Conservation (phyloP, 2,113 vertebrate genomes). For the Hyaena hyaena region DNA sequence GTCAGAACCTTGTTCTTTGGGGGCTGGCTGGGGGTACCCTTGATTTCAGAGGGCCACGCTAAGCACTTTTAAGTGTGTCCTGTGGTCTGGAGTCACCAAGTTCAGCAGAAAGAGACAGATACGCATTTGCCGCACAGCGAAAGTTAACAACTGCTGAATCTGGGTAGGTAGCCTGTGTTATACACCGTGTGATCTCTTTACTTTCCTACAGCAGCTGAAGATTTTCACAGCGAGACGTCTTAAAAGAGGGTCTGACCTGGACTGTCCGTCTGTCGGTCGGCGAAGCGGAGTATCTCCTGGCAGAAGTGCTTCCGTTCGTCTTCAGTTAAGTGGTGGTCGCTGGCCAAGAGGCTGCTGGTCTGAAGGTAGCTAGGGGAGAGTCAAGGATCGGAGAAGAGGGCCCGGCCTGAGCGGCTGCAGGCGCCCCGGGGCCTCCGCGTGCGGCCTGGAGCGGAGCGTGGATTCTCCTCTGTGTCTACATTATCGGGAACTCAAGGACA, state of each 20-base stretch:
- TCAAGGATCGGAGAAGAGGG: conserved; percentile 84
- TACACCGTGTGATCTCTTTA: rapidly evolving
- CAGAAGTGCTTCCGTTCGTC: conserved; percentile 94
- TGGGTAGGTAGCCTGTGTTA: rapidly evolving
- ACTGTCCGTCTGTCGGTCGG: conserved; percentile 83
- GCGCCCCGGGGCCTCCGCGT: not conserved
- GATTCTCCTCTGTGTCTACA: too few relatives aligned
- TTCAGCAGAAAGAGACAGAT: rapidly evolving
- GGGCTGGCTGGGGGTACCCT: not conserved
- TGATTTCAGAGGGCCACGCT: not conserved
- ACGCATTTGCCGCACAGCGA: too few relatives aligned
- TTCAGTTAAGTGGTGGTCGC: conserved; percentile 90
- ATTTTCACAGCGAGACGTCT: not conserved
- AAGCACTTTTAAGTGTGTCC: not conserved
- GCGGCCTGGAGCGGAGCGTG: too few relatives aligned
- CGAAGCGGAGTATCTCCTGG: conserved; percentile 94
- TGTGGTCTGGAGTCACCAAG: not conserved
- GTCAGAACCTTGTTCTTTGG: not conserved
- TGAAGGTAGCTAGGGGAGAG: conserved; percentile 92
- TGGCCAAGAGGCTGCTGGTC: conserved; percentile 95
- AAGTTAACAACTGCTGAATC: rapidly evolving
- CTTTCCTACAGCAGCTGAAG: not conserved
- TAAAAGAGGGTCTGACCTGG: conserved; percentile 83
- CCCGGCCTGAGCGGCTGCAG: rapidly evolving
- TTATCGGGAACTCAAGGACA: not conserved